A percentile compares a stretch with the other conserved stretches of the same genome.
phyloP scores from a whole-genome alignment of 2,888 invertebrate genomes.

The Drosophila subsilvestris region DNA sequence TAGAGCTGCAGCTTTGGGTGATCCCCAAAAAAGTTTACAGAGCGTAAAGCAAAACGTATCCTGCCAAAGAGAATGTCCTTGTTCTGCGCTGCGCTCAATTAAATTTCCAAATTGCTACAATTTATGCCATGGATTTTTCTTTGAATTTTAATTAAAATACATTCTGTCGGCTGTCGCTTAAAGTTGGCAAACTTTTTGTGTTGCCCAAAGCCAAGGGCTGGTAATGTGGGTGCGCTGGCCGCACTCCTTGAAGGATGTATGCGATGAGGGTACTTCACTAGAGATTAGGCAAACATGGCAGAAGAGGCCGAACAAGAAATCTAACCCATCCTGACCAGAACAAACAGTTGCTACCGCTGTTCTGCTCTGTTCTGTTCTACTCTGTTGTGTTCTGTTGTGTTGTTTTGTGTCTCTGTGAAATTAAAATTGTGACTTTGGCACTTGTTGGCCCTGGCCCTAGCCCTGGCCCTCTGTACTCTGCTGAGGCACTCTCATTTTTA shows the following conservation, averaged over 20 bases:
- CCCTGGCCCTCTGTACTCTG: background rate
- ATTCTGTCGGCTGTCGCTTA: conserved; percentile 75
- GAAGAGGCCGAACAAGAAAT: conserved; percentile 18
- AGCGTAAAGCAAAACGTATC: conserved; percentile 43
- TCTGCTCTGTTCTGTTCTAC: background rate
- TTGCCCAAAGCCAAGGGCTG: conserved; percentile 48
- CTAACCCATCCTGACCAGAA: conserved; percentile 47
- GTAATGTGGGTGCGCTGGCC: conserved; percentile 58
- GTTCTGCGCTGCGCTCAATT: conserved; percentile 55
- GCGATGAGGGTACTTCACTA: conserved; percentile 15
- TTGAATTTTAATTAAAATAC: conserved; percentile 70
- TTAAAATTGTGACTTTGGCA: conserved; percentile 76
- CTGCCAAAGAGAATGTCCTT: conserved; percentile 35
- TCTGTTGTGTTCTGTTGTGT: background rate
- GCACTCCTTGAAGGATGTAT: background rate
- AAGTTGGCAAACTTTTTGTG: conserved; percentile 56
- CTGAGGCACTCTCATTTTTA: conserved; percentile 58
- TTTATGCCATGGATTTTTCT: conserved; percentile 26
- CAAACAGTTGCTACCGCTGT: conserved; percentile 1
- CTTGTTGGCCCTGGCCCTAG: conserved; percentile 58
- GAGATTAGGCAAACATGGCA: conserved; percentile 64
- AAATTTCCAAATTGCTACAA: conserved; percentile 42
- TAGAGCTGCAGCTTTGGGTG: conserved; percentile 19
- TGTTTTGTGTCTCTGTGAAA: conserved; percentile 44
- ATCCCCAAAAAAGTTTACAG: conserved; percentile 42